A percentile compares a stretch with the other conserved stretches of the same genome.
phyloP scores from a whole-genome alignment of 2,113 vertebrate genomes.

The Leucoraja erinaceus region DNA sequence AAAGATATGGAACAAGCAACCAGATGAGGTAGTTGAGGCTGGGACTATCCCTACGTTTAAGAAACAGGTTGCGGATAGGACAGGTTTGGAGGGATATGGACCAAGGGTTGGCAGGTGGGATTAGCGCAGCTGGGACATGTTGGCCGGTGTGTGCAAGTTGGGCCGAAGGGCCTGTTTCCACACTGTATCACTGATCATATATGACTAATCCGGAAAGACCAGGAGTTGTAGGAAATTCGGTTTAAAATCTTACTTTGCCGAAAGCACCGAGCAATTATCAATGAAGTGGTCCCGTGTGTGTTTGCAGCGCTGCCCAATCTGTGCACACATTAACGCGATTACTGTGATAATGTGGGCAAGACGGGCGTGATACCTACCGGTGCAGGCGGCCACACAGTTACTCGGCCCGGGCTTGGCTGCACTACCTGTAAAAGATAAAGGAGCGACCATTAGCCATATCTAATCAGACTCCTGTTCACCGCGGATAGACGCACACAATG shows the following conservation, averaged over 20 bases:
- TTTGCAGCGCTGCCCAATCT: not conserved
- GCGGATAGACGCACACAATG: no score
- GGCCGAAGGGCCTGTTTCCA: no score
- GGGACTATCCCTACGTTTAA: no score
- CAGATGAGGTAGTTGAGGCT: no score
- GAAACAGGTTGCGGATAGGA: no score
- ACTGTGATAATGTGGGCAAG: not conserved
- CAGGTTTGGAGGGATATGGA: no score
- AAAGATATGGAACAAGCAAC: no score
- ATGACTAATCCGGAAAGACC: not conserved
- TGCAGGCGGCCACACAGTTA: not conserved
- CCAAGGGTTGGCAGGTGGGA: no score
- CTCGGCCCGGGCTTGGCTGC: not conserved
- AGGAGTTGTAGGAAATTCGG: not conserved
- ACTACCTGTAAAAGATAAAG: not conserved
- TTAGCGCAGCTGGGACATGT: no score
- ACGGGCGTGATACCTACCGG: not conserved
- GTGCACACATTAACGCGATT: not conserved
- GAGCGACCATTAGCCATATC: not conserved
- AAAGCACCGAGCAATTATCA: not conserved
- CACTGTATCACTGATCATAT: no score
- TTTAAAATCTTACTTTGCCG: not conserved
- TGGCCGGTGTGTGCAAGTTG: no score
- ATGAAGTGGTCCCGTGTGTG: not conserved
- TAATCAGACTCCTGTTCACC: not conserved